phyloP scores from a whole-genome alignment of 1,140 invertebrate species.

The Calycopis cecrops region DNA sequence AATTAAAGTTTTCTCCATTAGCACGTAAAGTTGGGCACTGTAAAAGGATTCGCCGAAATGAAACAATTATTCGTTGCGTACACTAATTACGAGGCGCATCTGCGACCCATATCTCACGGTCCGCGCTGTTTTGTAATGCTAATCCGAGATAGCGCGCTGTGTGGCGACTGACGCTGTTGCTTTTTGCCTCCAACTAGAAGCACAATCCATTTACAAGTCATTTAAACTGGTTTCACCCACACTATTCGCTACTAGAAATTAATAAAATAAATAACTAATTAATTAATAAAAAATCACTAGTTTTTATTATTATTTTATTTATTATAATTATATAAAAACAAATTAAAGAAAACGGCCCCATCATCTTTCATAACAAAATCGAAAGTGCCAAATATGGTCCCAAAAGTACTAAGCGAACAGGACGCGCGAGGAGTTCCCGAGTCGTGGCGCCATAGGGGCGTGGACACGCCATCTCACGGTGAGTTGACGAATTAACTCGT shows the following conservation, averaged over 20 bases:
- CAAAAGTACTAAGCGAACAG: constrained; percentile 34
- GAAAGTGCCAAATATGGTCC: constrained; percentile 34
- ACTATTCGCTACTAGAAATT: background rate
- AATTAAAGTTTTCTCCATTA: background rate
- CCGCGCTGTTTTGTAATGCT: constrained; percentile 23
- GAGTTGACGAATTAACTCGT: constrained; percentile 16
- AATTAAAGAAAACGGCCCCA: too few relatives aligned
- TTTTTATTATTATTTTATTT: background rate
- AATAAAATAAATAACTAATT: too few relatives aligned
- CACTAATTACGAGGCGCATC: constrained; percentile 21
- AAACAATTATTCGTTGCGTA: constrained; percentile 25
- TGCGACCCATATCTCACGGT: constrained; percentile 27
- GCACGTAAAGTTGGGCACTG: too few relatives aligned
- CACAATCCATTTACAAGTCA: too few relatives aligned
- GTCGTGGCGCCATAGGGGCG: constrained; percentile 6
- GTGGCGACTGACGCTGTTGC: constrained; percentile 13
- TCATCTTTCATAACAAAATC: too few relatives aligned
- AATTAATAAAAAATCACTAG: background rate
- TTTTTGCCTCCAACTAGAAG: background rate
- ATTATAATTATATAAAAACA: too few relatives aligned
- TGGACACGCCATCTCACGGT: constrained; percentile 21
- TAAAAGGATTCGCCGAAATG: constrained; percentile 14
- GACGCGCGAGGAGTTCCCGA: constrained; percentile 17
- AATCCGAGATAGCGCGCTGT: constrained; percentile 15
- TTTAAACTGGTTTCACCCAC: background rate